These are phyloP conservation scores for Neotoma lepida DNA, from an alignment of 2,113 vertebrate genomes.

Conservation along the genomic window DNA sequence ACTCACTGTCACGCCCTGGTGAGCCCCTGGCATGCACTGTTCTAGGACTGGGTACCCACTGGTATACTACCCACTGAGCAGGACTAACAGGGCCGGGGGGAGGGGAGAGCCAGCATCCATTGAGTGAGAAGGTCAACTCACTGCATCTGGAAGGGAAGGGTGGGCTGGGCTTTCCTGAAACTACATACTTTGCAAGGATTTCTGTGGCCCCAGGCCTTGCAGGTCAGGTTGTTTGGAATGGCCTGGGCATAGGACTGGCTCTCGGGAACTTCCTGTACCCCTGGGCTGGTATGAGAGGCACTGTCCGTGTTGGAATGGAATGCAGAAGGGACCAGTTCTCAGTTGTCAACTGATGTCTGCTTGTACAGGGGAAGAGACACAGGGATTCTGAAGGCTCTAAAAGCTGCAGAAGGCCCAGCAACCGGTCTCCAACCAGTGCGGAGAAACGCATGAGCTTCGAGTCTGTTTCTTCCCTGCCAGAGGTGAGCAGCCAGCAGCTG, in stretches of 20 bases:
- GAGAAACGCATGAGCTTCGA: constrained; percentile 78
- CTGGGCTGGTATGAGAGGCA: not conserved
- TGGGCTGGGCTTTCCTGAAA: not conserved
- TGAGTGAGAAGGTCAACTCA: not conserved
- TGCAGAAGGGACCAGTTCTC: not conserved
- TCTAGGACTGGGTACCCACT: not conserved
- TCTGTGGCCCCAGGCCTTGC: not conserved
- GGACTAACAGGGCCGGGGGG: not conserved
- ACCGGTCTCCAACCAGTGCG: constrained; percentile 73
- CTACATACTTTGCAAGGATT: not conserved
- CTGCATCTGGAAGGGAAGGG: not conserved
- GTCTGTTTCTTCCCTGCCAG: constrained; percentile 67
- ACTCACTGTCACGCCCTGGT: constrained; percentile 54
- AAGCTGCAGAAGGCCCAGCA: constrained; percentile 73
- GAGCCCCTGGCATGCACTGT: constrained; percentile 71
- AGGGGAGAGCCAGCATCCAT: not conserved
- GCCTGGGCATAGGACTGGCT: not conserved
- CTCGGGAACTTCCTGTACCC: not conserved
- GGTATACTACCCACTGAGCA: not conserved
- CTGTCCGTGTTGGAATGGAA: not conserved
- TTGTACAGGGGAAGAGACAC: constrained; percentile 74
- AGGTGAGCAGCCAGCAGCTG: constrained; percentile 83
- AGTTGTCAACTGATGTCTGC: not conserved
- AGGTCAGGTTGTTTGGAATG: not conserved
- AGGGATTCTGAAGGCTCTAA: constrained; percentile 66